Evolutionary conservation across 53 echinoderm and acorn worm species (phyloP), one percentile per base, ranked within the genome.

Genomic region (Echinarachnius parma): DNA sequence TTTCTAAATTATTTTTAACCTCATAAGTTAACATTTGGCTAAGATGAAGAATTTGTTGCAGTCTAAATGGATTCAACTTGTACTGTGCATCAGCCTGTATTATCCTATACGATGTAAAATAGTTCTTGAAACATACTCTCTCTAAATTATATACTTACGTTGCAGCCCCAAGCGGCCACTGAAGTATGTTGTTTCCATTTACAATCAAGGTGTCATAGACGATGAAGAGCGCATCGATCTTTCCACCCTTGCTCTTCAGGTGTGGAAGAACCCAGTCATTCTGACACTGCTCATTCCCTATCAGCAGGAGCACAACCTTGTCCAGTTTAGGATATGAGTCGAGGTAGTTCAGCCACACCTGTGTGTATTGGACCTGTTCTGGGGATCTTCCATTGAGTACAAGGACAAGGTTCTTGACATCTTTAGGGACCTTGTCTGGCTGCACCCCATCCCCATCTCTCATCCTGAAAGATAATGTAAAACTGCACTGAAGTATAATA

Each of bases 101-200:
- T n/a, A n/a, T n/a, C n/a, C n/a, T n/a, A n/a, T n/a, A n/a, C n/a
- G n/a, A n/a, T n/a, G n/a, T n/a, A n/a, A n/a, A n/a, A n/a, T n/a
- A n/a, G n/a, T n/a, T n/a, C n/a, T n/a, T n/a, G n/a, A n/a, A n/a
- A n/a, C n/a, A n/a, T n/a, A n/a, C n/a, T n/a, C n/a, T n/a, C n/a
- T n/a, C n/a, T 39, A 39, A 5, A 39, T 13, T 13, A 39, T 7
- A 39, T 20, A 88, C 98, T 77, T 88, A 98, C 98, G 98, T 88
- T 76, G 98, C 98, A 33, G 82, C 88, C 34, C 98, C 96, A 18
- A 98, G 81, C n/a, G 98, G 98, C 98, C 98, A 98, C 64, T 91
- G 98, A 24, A 84, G 57, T 18, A 92, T 86, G 31, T 81, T 48
- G 0, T 25, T 29, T 25, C 74, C 67, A 61, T 98, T 85, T 1